Conservation (phyloP, 92 coral and sea anemone genomes). For the Zoanthus sociatus region DNA sequence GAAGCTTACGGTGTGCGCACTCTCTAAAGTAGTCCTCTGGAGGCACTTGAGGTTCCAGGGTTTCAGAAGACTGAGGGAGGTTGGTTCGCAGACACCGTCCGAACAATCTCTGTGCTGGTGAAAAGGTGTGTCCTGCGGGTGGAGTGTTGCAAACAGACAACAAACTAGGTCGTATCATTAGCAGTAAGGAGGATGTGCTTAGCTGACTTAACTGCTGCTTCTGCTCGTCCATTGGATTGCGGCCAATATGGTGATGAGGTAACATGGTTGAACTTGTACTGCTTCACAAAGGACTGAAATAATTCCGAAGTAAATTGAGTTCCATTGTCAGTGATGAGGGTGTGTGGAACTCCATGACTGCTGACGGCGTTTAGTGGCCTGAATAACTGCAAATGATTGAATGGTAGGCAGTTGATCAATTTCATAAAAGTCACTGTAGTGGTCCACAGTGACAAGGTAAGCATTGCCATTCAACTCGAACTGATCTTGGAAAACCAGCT, state of each 20-base stretch:
- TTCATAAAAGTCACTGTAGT: slow-evolving; percentile 64
- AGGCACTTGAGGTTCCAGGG: slow-evolving; percentile 35
- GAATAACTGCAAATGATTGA: slow-evolving; percentile 63
- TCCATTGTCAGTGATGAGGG: slow-evolving; percentile 66
- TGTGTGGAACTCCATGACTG: slow-evolving; percentile 46
- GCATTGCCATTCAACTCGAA: slow-evolving; percentile 54
- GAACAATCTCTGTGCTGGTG: slow-evolving; percentile 52
- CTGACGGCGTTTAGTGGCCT: slow-evolving; percentile 58
- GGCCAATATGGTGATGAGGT: slow-evolving; percentile 66
- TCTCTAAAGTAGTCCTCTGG: slow-evolving; percentile 50
- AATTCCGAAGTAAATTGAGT: slow-evolving; percentile 65
- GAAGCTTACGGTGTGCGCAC: slow-evolving; percentile 27
- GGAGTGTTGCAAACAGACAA: slow-evolving; percentile 63
- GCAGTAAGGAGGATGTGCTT: neutral
- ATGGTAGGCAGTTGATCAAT: slow-evolving; percentile 48
- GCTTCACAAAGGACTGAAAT: slow-evolving; percentile 55
- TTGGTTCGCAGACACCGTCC: slow-evolving; percentile 21
- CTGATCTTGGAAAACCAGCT: slow-evolving; percentile 15
- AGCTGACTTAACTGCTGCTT: slow-evolving; percentile 26
- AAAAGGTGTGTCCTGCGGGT: neutral
- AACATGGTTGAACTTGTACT: neutral
- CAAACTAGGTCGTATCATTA: slow-evolving; percentile 55
- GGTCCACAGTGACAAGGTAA: slow-evolving; percentile 57
- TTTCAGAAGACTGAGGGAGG: slow-evolving; percentile 36
- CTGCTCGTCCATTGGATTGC: slow-evolving; percentile 61